phyloP scores from a whole-genome alignment of 2,797 vertebrate species.

The Rhinella marina region DNA sequence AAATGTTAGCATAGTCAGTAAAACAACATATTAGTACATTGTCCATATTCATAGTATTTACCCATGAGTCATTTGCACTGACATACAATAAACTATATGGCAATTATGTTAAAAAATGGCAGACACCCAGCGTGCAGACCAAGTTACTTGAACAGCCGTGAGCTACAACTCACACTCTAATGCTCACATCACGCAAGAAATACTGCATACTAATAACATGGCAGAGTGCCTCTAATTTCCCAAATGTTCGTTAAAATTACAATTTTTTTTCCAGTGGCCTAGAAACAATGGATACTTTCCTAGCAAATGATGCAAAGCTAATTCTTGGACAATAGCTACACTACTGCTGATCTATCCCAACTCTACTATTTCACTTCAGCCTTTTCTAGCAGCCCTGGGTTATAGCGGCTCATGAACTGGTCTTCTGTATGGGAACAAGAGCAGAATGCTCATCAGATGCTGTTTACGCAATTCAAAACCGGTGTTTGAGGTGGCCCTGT shows the following conservation, averaged over 20 bases:
- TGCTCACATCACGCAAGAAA: slow-evolving; percentile 59
- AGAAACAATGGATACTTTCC: slow-evolving; percentile 61
- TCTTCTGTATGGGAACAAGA: slow-evolving; percentile 40
- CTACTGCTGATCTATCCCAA: slow-evolving; percentile 57
- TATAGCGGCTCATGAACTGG: slow-evolving; percentile 35
- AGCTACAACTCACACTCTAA: slow-evolving; percentile 44
- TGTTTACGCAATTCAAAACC: slow-evolving; percentile 45
- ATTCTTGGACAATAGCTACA: slow-evolving; percentile 62
- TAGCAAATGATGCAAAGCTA: slow-evolving; percentile 60
- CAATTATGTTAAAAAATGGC: background rate
- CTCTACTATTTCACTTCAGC: slow-evolving; percentile 57
- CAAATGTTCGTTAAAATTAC: slow-evolving; percentile 59
- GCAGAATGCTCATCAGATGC: slow-evolving; percentile 56
- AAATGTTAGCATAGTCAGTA: too few relatives aligned
- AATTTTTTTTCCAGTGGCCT: slow-evolving; percentile 58
- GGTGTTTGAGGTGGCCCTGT: slow-evolving; percentile 31
- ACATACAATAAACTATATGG: background rate
- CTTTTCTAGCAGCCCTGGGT: slow-evolving; percentile 44
- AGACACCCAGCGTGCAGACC: background rate
- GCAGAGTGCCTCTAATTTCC: slow-evolving; percentile 57
- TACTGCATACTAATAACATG: slow-evolving; percentile 57
- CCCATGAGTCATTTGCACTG: background rate
- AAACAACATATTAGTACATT: too few relatives aligned
- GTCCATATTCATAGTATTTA: background rate
- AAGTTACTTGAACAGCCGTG: slow-evolving; percentile 29